Conservation (phyloP, 2,113 vertebrate species). For the Myrmecophaga tridactyla region DNA sequence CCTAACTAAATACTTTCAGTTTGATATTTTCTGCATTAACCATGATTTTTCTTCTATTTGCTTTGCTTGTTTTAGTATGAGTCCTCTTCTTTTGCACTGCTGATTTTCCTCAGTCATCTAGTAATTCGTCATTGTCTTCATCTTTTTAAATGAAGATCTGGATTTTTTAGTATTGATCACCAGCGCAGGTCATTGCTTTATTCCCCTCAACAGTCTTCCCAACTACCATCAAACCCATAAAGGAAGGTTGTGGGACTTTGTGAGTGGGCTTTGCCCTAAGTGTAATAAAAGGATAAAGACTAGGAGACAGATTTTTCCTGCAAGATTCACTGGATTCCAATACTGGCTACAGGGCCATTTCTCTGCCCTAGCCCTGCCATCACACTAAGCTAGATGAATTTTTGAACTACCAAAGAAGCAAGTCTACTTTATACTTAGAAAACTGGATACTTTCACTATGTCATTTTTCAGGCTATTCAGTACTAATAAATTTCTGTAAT, state of each 20-base stretch:
- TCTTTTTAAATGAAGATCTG: not conserved
- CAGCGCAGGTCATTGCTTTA: not conserved
- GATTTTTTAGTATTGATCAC: not conserved
- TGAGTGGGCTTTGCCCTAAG: not conserved
- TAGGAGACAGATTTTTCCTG: not conserved
- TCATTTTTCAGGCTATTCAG: not conserved
- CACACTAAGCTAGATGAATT: not conserved
- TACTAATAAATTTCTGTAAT: slow-evolving; percentile 8
- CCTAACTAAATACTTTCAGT: not conserved
- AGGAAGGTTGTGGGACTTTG: not conserved
- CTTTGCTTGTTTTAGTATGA: not conserved
- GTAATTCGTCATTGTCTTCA: not conserved
- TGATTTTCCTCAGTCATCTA: not conserved
- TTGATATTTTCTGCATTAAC: not conserved
- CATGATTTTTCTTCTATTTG: not conserved
- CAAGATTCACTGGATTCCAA: not conserved
- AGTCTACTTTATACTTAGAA: slow-evolving; percentile 26
- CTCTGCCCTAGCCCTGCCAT: not conserved
- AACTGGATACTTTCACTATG: not conserved
- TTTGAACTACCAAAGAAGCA: not conserved
- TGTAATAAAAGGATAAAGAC: not conserved
- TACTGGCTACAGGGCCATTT: not conserved
- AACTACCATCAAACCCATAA: not conserved
- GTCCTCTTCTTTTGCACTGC: not conserved
- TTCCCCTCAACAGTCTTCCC: not conserved